Conservation (phyloP, 2,113 vertebrate species). For the Merops nubicus region DNA sequence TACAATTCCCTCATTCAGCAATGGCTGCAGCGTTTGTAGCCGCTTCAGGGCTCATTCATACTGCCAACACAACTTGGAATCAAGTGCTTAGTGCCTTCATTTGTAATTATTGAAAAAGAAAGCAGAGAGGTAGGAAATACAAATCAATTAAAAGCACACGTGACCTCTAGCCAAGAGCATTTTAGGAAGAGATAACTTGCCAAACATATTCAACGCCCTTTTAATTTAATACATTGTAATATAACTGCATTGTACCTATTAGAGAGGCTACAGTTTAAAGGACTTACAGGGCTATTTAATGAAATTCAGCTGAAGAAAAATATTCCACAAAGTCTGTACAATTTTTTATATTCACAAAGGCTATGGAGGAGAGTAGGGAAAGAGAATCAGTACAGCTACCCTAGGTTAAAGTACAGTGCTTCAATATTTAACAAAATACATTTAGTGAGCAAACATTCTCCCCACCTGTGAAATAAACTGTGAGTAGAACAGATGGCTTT, state of each 20-base stretch:
- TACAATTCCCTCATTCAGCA: not conserved
- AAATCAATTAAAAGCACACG: not conserved
- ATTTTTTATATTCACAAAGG: not conserved
- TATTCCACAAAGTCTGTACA: not conserved
- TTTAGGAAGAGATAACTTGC: not conserved
- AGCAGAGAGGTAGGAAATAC: not conserved
- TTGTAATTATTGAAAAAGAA: not conserved
- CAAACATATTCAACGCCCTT: not conserved
- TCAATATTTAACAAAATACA: not conserved
- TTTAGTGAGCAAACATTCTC: not conserved
- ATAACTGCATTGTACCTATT: not conserved
- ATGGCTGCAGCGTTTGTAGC: not conserved
- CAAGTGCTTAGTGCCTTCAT: not conserved
- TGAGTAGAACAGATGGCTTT: conserved; percentile 14
- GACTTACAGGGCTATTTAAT: not conserved
- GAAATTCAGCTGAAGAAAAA: not conserved
- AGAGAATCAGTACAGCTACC: not conserved
- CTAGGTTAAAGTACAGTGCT: not conserved
- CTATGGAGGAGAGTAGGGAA: not conserved
- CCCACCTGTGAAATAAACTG: not conserved
- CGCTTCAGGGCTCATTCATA: not conserved
- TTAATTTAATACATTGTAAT: not conserved
- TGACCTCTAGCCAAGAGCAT: not conserved
- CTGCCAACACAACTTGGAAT: not conserved
- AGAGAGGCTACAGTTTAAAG: not conserved